A percentile compares a stretch with the other conserved stretches of the same genome.
Conservation (phyloP, 2,888 invertebrate species). For the Eupithecia centaureata region DNA sequence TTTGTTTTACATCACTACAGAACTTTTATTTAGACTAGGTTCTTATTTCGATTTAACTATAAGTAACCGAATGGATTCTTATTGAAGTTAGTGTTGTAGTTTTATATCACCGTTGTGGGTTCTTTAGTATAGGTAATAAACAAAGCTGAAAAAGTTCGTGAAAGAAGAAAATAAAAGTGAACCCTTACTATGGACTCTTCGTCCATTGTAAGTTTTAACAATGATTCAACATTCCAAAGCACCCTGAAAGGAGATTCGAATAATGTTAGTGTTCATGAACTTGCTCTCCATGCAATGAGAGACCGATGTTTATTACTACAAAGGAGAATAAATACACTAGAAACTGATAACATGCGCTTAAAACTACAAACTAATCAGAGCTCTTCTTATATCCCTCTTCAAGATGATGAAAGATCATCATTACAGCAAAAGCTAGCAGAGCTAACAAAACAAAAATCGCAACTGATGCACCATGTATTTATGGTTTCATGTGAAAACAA, state of each 20-base stretch:
- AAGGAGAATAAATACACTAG: slow-evolving; percentile 86
- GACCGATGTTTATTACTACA: slow-evolving; percentile 91
- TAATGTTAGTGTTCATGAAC: slow-evolving; percentile 86
- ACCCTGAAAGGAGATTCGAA: slow-evolving; percentile 72
- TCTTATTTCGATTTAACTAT: neutral
- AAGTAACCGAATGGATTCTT: neutral
- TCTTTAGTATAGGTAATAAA: neutral
- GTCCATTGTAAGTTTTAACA: slow-evolving; percentile 78
- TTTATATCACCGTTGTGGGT: neutral
- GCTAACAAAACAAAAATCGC: slow-evolving; percentile 89
- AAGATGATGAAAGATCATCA: slow-evolving; percentile 76
- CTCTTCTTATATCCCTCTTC: slow-evolving; percentile 60
- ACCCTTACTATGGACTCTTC: slow-evolving; percentile 69
- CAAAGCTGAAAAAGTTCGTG: neutral
- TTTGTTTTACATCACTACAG: too few species aligned
- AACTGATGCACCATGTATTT: slow-evolving; percentile 89
- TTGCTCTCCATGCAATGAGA: slow-evolving; percentile 92
- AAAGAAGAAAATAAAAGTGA: neutral
- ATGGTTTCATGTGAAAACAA: slow-evolving; percentile 93
- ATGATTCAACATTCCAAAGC: slow-evolving; percentile 75
- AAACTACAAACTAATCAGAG: slow-evolving; percentile 65
- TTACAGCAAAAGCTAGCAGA: slow-evolving; percentile 87
- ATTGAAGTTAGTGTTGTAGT: too few species aligned
- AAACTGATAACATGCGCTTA: slow-evolving; percentile 90
- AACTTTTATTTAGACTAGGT: too few species aligned